These are phyloP conservation scores for Baccha elongata DNA, from an alignment of 2,888 invertebrate species.

Conservation along the genomic window DNA sequence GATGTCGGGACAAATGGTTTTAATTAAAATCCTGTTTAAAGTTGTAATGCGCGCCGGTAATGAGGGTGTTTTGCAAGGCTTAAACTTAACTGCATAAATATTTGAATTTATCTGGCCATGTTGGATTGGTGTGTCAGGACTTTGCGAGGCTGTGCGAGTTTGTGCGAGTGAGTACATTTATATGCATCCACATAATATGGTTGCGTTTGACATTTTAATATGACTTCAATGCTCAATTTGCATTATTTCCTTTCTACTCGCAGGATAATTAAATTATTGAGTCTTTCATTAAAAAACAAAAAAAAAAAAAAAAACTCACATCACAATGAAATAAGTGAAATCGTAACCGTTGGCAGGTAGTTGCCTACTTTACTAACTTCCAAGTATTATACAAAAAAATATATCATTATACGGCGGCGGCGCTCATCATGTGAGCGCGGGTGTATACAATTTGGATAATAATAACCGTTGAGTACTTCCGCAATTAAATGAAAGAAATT, in stretches of 20 bases:
- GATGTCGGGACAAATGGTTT: conserved; percentile 41
- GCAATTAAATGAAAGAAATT: conserved; percentile 60
- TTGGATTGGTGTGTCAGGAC: too few relatives aligned
- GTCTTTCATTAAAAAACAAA: conserved; percentile 37
- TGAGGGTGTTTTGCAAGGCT: conserved; percentile 47
- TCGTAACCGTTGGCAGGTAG: background rate
- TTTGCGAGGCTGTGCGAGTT: background rate
- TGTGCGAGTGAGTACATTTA: background rate
- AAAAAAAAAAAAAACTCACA: conserved; percentile 18
- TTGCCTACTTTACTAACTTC: background rate
- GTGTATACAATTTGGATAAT: too few relatives aligned
- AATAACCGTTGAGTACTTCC: conserved; percentile 46
- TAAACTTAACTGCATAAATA: conserved; percentile 20
- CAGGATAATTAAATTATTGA: conserved; percentile 66
- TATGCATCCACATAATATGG: conserved; percentile 11
- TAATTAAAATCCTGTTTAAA: conserved; percentile 66
- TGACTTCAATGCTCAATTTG: conserved; percentile 60
- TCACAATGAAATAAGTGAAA: conserved; percentile 23
- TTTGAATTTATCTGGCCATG: conserved; percentile 6
- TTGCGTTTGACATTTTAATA: conserved; percentile 64
- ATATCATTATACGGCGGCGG: too few relatives aligned
- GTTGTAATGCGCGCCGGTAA: conserved; percentile 47
- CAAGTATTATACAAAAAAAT: too few relatives aligned
- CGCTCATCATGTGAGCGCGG: too few relatives aligned
- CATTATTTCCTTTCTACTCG: conserved; percentile 48